Percentiles rank a stretch among this genome's conserved stretches.
Conservation (phyloP, 1,140 invertebrate species). For the Aradophagus sp. region DNA sequence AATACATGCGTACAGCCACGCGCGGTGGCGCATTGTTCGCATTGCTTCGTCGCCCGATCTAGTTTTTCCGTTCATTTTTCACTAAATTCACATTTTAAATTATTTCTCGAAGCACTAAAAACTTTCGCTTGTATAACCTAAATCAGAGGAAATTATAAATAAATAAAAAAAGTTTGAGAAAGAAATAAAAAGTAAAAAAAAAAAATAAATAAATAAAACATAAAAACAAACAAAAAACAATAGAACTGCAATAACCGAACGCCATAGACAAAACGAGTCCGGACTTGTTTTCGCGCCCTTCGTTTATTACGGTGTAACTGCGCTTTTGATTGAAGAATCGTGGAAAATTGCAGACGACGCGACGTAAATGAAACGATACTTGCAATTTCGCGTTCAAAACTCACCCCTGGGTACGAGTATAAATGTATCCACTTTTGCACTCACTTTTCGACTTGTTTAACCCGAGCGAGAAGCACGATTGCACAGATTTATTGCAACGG, state of each 20-base stretch:
- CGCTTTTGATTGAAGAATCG: too few relatives aligned
- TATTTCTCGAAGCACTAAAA: too few relatives aligned
- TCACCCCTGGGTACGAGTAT: not conserved
- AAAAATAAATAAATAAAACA: constrained; percentile 7
- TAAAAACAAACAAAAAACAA: too few relatives aligned
- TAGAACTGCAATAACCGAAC: too few relatives aligned
- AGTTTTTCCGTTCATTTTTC: not conserved
- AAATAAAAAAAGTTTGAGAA: too few relatives aligned
- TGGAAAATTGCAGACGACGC: not conserved
- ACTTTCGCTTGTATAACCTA: too few relatives aligned
- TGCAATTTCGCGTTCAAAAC: not conserved
- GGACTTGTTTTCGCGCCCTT: too few relatives aligned
- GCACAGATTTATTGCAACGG: not conserved
- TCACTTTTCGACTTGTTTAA: constrained; percentile 22
- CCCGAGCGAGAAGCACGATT: not conserved
- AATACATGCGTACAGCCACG: constrained; percentile 17
- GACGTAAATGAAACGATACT: constrained; percentile 1
- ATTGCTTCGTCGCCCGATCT: not conserved
- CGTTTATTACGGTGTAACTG: too few relatives aligned
- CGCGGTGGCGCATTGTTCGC: not conserved
- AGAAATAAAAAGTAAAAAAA: not conserved
- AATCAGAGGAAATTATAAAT: too few relatives aligned
- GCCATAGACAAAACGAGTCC: too few relatives aligned
- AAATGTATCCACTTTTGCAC: constrained; percentile 31
- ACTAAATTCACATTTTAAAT: too few relatives aligned